Base-by-base conservation (phyloP, 1,140 invertebrate species). In the Ceratosolen fusciceps region DNA sequence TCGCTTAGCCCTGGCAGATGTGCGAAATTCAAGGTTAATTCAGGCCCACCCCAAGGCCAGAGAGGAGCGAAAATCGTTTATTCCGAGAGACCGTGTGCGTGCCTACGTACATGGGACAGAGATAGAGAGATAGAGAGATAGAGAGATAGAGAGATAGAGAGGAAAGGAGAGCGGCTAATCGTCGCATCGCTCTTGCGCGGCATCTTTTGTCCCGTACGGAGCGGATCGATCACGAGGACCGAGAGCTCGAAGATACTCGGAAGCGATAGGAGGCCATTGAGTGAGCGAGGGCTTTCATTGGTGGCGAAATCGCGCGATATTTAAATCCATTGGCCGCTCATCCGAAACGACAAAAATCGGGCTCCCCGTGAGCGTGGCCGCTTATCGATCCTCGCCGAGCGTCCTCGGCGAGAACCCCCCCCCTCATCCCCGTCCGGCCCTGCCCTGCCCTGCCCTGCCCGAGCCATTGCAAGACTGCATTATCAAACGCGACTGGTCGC, bases 21-120 rank as follows among this genome's bases (percentile, higher is more conserved):
- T 88, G 85, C 85, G 86, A 88, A 88, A 88, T 89, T 88, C 81
- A 87, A 88, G 84, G 80, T 84, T 86, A 82, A 82, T 54, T 26
- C 29, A 12, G 26, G 29, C 34, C 52, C 52, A 43, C 49, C 75
- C 37, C 54, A 37, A 65, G 60, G 60, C 31, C 1, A 37, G 37
- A 26, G 47, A 37, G 47, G 37, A 26, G 47, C 34, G 47, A 31
- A 37, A 16, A 65, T 65, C 60, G 60, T 37, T 65, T 65, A 65
- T 65, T 37, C 34, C n/a, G n/a, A n/a, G n/a, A n/a, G n/a, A n/a
- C n/a, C n/a, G n/a, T n/a, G n/a, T n/a, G n/a, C n/a, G n/a, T n/a
- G n/a, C n/a, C n/a, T n/a, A n/a, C n/a, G n/a, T n/a, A n/a, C n/a
- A n/a, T n/a, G n/a, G n/a, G n/a, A n/a, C n/a, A n/a, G n/a, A n/a